Conservation (phyloP, 2,113 vertebrate species). For the Alosa alosa region DNA sequence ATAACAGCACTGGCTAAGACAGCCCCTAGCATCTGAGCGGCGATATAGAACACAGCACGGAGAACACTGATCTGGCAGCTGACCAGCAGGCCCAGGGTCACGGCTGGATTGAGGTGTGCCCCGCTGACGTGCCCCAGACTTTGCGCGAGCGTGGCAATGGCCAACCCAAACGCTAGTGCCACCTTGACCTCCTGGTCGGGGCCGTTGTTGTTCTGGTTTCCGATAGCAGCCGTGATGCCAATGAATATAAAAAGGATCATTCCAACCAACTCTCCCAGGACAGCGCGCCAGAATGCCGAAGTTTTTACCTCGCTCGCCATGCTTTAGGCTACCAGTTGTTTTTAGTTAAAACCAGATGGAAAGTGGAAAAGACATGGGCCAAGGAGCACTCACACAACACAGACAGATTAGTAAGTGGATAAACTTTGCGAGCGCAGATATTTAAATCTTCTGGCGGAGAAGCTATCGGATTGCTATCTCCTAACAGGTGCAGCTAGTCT, state of each 20-base stretch:
- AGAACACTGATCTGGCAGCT: conserved; percentile 82
- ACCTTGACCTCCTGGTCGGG: conserved; percentile 81
- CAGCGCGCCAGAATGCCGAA: conserved; percentile 77
- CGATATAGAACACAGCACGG: conserved; percentile 74
- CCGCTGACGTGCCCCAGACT: conserved; percentile 81
- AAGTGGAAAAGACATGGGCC: background rate
- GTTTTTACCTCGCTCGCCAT: conserved; percentile 80
- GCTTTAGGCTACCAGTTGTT: conserved; percentile 24
- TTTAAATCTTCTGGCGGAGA: too few relatives aligned
- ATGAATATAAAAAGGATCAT: conserved; percentile 80
- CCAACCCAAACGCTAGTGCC: conserved; percentile 80
- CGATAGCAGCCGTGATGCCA: conserved; percentile 74
- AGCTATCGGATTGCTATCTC: too few relatives aligned
- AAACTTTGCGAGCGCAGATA: too few relatives aligned
- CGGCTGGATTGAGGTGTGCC: conserved; percentile 78
- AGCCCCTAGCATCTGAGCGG: conserved; percentile 78
- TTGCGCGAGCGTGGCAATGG: conserved; percentile 75
- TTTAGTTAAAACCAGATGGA: background rate
- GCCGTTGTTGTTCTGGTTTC: conserved; percentile 61
- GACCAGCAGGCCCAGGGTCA: conserved; percentile 77
- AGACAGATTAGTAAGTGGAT: background rate
- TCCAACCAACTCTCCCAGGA: conserved; percentile 77
- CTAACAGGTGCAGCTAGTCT: background rate
- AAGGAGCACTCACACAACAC: background rate
- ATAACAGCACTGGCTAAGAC: conserved; percentile 76